Evolutionary conservation across 2,113 vertebrate species (phyloP).

Genomic region (Misgurnus mizolepis): DNA sequence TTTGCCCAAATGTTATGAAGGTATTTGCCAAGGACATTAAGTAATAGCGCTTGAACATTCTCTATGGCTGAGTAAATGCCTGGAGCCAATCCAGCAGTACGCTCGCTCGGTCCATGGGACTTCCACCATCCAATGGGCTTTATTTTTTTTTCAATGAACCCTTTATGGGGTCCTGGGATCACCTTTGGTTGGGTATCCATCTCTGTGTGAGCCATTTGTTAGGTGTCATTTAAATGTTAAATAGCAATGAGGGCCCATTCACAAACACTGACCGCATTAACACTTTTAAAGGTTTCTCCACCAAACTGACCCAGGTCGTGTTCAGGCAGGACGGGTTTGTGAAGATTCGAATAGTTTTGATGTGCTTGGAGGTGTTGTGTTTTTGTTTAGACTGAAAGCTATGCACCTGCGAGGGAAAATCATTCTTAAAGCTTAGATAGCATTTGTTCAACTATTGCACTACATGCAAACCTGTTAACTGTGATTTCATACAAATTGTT

Average conservation of each 20-base stretch:
- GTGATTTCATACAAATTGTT: background rate
- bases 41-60: constrained; percentile 5
- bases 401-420: background rate
- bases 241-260: constrained; percentile 35
- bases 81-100: constrained; percentile 33
- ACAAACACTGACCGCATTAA: constrained; percentile 40
- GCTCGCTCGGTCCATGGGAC: background rate
- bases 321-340: constrained; percentile 18
- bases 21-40: constrained; percentile 33
- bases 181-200: constrained; percentile 16
- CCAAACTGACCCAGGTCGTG: constrained; percentile 30
- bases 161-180: constrained; percentile 28
- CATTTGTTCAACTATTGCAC: no score
- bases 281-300: constrained; percentile 45
- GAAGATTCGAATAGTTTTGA: constrained; percentile 31
- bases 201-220: constrained; percentile 45
- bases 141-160: constrained; percentile 10
- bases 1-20: constrained; percentile 27
- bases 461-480: background rate
- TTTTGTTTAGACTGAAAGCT: constrained; percentile 32
- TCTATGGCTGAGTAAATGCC: constrained; percentile 22
- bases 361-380: constrained; percentile 25
- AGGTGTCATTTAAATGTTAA: constrained; percentile 44
- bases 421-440: no score
- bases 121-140: constrained; percentile 14